Base-by-base conservation (phyloP, 23 tunicate genomes). In the Aplidium turbinatum region DNA sequence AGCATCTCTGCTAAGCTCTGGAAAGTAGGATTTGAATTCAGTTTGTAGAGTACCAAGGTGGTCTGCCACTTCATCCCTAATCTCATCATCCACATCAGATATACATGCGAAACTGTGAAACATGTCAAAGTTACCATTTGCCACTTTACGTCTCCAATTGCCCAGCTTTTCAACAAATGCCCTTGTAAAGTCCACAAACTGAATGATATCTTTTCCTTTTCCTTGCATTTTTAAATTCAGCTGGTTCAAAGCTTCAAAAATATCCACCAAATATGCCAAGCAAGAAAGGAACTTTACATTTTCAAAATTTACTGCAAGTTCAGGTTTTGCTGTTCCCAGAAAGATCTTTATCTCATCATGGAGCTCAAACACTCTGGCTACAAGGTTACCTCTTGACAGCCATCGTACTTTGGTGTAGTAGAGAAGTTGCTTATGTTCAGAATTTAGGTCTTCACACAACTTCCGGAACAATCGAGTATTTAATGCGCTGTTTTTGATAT, bases 31-130 rank as follows among this genome's bases (percentile, higher is more conserved):
- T 75, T 63, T 58, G 74, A 75, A 75, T 51, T 75, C 74, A 61
- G 69, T 75, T 62, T 55, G 58, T 68, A 62, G 54, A 67, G 73
- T 67, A 67, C 73, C 73, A 36, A 67, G 73, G 73, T 67, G 73
- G 52, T 67, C 54, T 67, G 25, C 73, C 73, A 36, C 54, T 67
- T 67, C 53, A 67, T 67, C 73, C 54, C 29, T 67, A 67, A 35
- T 67, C 73, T 67, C 73, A 67, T 67, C 79, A n/a, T n/a, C n/a
- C n/a, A n/a, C n/a, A 73, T 73, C 79, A 73, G 79, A 73, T 33
- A 76, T 48, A 57, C 69, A 57, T 57, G 81, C 5, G 60, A 70
- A 47, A 70, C 58, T 70, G 76, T 26, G 38, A 76, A 76, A 73
- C 68, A 51, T 71, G 68, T 56, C 79, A 73, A 73, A 73, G 68